Evolutionary conservation across 1,140 invertebrate species (phyloP).

Genomic region (Subanguina moxae): DNA sequence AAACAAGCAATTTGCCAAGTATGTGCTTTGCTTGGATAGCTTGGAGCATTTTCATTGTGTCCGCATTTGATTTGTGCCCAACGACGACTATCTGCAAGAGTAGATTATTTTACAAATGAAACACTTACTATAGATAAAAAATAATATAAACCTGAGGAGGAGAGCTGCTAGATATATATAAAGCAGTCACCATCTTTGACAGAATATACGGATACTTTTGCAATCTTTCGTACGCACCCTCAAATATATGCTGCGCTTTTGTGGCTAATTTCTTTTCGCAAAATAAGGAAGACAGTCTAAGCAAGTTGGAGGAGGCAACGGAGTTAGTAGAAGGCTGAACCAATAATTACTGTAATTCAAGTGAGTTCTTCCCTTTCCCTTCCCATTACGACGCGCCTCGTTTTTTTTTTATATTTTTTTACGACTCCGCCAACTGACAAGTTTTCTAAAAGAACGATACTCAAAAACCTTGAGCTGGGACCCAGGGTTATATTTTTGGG

Average conservation of each 20-base stretch:
- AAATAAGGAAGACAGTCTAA: slow-evolving; percentile 70
- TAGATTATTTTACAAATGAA: neutral
- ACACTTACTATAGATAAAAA: neutral
- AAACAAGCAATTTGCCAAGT: slow-evolving; percentile 15
- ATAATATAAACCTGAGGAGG: slow-evolving; percentile 22
- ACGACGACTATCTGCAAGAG: slow-evolving; percentile 37
- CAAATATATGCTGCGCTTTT: slow-evolving; percentile 35
- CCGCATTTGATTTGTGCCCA: slow-evolving; percentile 17
- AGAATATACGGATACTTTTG: slow-evolving; percentile 36
- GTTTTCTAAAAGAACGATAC: too few species aligned
- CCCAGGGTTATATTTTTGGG: too few species aligned
- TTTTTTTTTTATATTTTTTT: too few species aligned
- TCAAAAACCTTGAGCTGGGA: too few species aligned
- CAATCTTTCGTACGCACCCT: slow-evolving; percentile 30
- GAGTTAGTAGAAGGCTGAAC: slow-evolving; percentile 76
- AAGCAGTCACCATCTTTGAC: slow-evolving; percentile 31
- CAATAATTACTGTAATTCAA: neutral
- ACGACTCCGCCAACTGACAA: too few species aligned
- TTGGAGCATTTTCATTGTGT: slow-evolving; percentile 26
- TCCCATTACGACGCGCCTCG: too few species aligned
- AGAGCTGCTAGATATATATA: slow-evolving; percentile 8
- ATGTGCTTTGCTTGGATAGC: slow-evolving; percentile 15
- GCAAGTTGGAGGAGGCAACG: slow-evolving; percentile 76
- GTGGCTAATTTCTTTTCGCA: slow-evolving; percentile 60
- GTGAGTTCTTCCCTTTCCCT: too few species aligned